Evolutionary conservation across 2,797 vertebrate species (phyloP), one percentile per base, ranked within the genome.

Genomic region (Gallinago nigripennis): DNA sequence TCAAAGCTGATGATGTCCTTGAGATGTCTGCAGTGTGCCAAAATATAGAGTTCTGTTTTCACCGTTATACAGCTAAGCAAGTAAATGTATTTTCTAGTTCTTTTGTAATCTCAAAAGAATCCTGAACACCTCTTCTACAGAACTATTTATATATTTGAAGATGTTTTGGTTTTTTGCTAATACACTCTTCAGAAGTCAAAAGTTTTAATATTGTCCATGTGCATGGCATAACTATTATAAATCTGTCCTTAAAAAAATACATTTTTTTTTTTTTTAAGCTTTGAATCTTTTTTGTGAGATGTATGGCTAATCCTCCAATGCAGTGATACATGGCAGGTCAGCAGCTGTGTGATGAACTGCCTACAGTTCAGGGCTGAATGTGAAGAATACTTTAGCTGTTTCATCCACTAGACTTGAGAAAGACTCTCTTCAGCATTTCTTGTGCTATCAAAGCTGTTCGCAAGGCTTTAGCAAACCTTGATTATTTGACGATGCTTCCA

Each of bases 261-360:
- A 21, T 0, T 0, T 0, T 9, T 30, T 0, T 0, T 39, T 0
- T 0, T 39, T 61, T 53, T 5, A 9, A 61, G 7, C 16, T 65
- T 63, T 16, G 48, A 6, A 37, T 9, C 19, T 14, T 53, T 50
- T 46, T 33, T 51, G 9, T 31, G 20, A 24, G 17, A 24, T 9
- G 4, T 3, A 3, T 10, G 56, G 19, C 24, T 16, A 28, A 11
- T 12, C 30, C 31, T 30, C 0, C 3, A 2, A 39, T 25, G 37
- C 18, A 19, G 2, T 11, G 33, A 5, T 10, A 18, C 21, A 0
- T 7, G 8, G 46, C 27, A 13, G 39, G 25, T 20, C 21, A 20
- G 39, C 28, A 20, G 27, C 30, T 28, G 33, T 9, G 1, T 1
- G 8, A 19, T 8, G 5, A 31, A 11, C 19, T 11, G 17, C n/a